Evolutionary conservation across 2,797 vertebrate genomes (phyloP), one percentile per base, ranked within the genome.

Genomic region (Erpetoichthys calabaricus): DNA sequence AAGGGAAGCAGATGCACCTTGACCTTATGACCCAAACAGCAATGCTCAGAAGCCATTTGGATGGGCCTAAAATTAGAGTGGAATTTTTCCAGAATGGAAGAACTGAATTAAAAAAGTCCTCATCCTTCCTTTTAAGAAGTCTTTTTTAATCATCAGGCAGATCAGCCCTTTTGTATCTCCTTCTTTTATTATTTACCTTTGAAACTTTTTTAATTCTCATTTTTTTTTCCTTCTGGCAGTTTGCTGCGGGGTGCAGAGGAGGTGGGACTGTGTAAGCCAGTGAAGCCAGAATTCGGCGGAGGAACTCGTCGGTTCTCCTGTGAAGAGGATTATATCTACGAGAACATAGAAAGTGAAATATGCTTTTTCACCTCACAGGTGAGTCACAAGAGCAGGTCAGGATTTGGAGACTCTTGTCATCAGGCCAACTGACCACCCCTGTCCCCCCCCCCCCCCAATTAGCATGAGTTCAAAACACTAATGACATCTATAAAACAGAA

Each of bases 331-430:
- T 96, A 94, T 74, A 97, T 98, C 80, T 97, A 97, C 0, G 90
- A 96, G 78, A 94, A 97, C 73, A 92, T 97, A 3, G 95, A 98
- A 77, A 98, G 88, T 3, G 94, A 98, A 74, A 77, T 94, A 56
- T 87, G 86, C 69, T 98, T 98, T 81, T 97, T 98, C 78, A 94
- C 90, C 42, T 98, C 92, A 57, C 95, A 97, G 91, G 95, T 94
- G 65, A 66, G 77, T 59, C 5, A 3, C 4, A 3, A 3, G 6
- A 57, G 7, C 25, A 25, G 25, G 25, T 25, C 25, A 25, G 25
- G 25, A 25, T 25, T 25, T 25, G 25, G 25, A 25, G 25, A 25
- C 25, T 25, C 25, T 25, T 1, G 25, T 25, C 25, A 25, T 25
- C 25, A 42, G 45, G 9, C 41, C 56, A 8, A 6, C n/a, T 7